Conservation (phyloP, 2,888 invertebrate species). For the Microctonus brassicae region DNA sequence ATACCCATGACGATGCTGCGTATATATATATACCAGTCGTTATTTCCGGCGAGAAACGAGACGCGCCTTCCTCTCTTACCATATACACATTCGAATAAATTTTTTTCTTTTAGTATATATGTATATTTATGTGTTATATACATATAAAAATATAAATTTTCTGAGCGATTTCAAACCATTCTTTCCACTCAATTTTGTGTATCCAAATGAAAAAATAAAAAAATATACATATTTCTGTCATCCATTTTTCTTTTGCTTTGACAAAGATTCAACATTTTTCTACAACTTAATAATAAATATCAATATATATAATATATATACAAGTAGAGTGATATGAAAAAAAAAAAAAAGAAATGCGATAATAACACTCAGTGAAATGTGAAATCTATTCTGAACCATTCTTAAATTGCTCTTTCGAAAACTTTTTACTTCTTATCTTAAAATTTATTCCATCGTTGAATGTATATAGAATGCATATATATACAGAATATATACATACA, state of each 20-base stretch:
- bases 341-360: neutral
- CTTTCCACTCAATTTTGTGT: neutral
- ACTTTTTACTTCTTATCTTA: neutral
- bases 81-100: constrained; percentile 18
- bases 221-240: neutral
- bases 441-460: neutral
- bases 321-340: too few relatives aligned
- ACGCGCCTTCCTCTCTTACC: neutral
- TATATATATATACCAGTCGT: constrained; percentile 28
- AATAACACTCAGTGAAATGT: neutral
- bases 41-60: constrained; percentile 25
- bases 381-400: neutral
- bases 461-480: neutral
- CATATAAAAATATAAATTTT: neutral
- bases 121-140: neutral
- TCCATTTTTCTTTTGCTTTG: neutral
- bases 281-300: neutral
- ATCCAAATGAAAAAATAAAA: neutral
- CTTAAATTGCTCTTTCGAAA: neutral
- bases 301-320: too few relatives aligned
- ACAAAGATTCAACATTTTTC: neutral
- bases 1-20: constrained; percentile 9
- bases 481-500: neutral
- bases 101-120: constrained; percentile 1
- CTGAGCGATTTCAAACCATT: constrained; percentile 16